A percentile compares a stretch with the other conserved stretches of the same genome.
Conservation (phyloP, 2,797 vertebrate species). For the Sebastes baramenuke region DNA sequence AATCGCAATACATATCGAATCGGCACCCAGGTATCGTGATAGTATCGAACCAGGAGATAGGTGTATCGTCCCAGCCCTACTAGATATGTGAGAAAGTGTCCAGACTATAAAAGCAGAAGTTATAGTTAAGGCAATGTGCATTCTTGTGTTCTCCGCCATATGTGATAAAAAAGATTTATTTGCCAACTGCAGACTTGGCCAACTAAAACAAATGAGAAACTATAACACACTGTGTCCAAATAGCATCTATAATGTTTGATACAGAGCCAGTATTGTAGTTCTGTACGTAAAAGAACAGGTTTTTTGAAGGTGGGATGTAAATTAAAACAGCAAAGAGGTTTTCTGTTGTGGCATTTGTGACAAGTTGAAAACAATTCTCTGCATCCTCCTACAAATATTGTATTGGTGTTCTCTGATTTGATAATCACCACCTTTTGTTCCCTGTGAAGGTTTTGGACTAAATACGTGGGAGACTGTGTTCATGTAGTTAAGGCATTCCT, state of each 20-base stretch:
- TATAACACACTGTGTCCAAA: not conserved
- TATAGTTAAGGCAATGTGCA: not conserved
- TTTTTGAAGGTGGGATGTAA: constrained; percentile 8
- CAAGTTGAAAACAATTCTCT: not conserved
- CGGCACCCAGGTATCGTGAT: too few relatives aligned
- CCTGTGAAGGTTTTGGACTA: not conserved
- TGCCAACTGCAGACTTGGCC: not conserved
- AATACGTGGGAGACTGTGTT: not conserved
- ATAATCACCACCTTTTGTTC: not conserved
- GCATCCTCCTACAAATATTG: not conserved
- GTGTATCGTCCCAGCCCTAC: not conserved
- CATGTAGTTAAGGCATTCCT: not conserved
- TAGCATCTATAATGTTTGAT: not conserved
- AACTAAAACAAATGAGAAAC: constrained; percentile 13
- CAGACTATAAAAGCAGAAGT: not conserved
- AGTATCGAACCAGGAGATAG: too few relatives aligned
- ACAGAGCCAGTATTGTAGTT: not conserved
- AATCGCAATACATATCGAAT: too few relatives aligned
- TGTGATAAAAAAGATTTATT: constrained; percentile 26
- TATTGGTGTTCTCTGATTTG: not conserved
- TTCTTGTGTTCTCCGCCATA: not conserved
- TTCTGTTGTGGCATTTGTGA: not conserved
- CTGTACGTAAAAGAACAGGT: constrained; percentile 2
- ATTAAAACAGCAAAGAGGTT: not conserved
- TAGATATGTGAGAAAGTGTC: not conserved